phyloP scores from a whole-genome alignment of 1,140 invertebrate genomes.

The Hestina assimilis region DNA sequence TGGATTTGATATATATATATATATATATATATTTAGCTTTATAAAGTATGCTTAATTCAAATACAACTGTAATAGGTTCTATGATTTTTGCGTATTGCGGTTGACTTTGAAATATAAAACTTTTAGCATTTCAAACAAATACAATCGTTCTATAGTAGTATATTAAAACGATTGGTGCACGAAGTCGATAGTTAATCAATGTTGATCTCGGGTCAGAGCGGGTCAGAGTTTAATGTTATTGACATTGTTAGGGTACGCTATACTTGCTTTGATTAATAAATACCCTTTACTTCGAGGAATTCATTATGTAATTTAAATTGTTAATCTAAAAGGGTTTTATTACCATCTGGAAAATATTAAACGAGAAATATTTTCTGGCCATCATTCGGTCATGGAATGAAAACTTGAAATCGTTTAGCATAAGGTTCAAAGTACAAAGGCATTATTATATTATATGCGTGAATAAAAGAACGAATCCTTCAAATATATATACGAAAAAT shows the following conservation, averaged over 20 bases:
- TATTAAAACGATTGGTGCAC: conserved; percentile 19
- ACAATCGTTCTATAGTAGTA: too few species aligned
- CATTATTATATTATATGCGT: too few species aligned
- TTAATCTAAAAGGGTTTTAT: neutral
- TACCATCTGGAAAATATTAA: neutral
- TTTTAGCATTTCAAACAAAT: too few species aligned
- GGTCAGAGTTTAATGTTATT: conserved; percentile 42
- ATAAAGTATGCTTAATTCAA: too few species aligned
- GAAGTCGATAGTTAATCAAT: conserved; percentile 33
- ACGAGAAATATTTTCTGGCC: too few species aligned
- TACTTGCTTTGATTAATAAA: conserved; percentile 14
- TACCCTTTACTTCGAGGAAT: neutral
- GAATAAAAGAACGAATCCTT: neutral
- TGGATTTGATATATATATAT: too few species aligned
- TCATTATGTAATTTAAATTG: neutral
- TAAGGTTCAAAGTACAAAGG: neutral
- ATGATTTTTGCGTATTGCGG: too few species aligned
- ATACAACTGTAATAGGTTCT: too few species aligned
- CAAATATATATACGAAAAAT: neutral
- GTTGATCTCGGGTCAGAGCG: conserved; percentile 20
- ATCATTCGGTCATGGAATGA: too few species aligned
- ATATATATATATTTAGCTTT: too few species aligned
- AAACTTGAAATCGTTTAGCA: too few species aligned
- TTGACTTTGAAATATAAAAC: too few species aligned
- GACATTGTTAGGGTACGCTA: conserved; percentile 21